Percentiles rank a stretch among this genome's conserved stretches.
Evolutionary conservation across 2,797 vertebrate genomes (phyloP).

Genomic region (Sebastes taczanowskii): DNA sequence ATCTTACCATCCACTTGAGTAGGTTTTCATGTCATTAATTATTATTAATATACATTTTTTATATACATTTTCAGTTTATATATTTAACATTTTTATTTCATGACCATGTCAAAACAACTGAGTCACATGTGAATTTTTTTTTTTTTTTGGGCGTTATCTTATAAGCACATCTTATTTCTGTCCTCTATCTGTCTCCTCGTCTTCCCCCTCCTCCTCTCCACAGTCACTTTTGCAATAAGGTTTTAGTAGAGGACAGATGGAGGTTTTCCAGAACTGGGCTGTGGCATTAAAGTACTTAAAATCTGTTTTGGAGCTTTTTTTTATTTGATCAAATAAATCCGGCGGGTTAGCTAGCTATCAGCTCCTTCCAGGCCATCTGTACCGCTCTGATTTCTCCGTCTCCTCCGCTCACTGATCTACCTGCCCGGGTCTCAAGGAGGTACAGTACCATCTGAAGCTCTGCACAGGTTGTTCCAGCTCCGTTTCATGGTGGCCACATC

Average conservation of each 20-base stretch:
- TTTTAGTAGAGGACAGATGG: conserved; percentile 66
- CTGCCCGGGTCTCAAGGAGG: conserved; percentile 51
- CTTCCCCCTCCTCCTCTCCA: not conserved
- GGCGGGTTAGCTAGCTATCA: conserved; percentile 67
- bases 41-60: not conserved
- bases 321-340: conserved; percentile 72
- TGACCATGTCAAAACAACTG: not conserved
- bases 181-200: conserved; percentile 22
- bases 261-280: conserved; percentile 60
- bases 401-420: conserved; percentile 53
- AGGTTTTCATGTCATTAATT: not conserved
- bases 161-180: conserved; percentile 37
- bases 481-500: conserved; percentile 40
- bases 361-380: conserved; percentile 74
- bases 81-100: not conserved
- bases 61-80: not conserved
- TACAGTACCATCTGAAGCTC: conserved; percentile 20
- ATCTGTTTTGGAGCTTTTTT: conserved; percentile 61
- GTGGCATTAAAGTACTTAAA: conserved; percentile 66
- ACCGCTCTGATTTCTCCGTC: conserved; percentile 56
- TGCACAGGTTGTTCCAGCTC: conserved; percentile 37
- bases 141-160: conserved; percentile 14
- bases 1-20: not conserved
- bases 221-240: conserved; percentile 39
- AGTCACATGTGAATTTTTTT: not conserved